Conservation (phyloP, 2,888 invertebrate genomes). For the Drosophila testacea region DNA sequence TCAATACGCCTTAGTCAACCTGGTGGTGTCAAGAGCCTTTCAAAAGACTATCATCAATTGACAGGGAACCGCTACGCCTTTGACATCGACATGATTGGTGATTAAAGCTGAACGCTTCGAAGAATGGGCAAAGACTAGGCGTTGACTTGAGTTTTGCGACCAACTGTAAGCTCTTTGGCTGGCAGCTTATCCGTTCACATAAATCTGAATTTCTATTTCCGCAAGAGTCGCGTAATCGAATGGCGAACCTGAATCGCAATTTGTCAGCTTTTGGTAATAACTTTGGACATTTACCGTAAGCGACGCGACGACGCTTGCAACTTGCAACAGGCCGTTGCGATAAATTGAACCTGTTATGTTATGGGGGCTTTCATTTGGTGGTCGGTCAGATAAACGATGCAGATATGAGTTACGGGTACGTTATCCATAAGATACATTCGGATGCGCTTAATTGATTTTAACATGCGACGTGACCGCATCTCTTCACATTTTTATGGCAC, state of each 20-base stretch:
- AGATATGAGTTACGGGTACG: constrained; percentile 52
- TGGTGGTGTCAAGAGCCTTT: constrained; percentile 1
- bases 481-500: constrained; percentile 52
- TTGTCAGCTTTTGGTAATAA: constrained; percentile 81
- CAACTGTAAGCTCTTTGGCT: constrained; percentile 30
- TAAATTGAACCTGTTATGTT: constrained; percentile 70
- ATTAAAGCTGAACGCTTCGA: constrained; percentile 32
- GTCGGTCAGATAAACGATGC: constrained; percentile 56
- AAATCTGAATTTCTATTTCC: constrained; percentile 67
- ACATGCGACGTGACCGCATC: constrained; percentile 62
- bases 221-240: constrained; percentile 59
- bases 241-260: constrained; percentile 66
- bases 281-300: constrained; percentile 79
- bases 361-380: constrained; percentile 29
- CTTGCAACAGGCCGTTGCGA: constrained; percentile 42
- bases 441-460: constrained; percentile 68
- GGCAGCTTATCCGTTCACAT: constrained; percentile 51
- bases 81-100: constrained; percentile 77
- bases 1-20: neutral
- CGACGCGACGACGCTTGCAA: constrained; percentile 23
- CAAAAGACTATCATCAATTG: constrained; percentile 56
- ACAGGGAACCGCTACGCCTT: constrained; percentile 67
- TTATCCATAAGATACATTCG: constrained; percentile 65
- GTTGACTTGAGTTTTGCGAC: constrained; percentile 28
- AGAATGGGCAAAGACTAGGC: constrained; percentile 28